Conservation (phyloP, 2,797 vertebrate genomes). For the Peromyscus attwateri region DNA sequence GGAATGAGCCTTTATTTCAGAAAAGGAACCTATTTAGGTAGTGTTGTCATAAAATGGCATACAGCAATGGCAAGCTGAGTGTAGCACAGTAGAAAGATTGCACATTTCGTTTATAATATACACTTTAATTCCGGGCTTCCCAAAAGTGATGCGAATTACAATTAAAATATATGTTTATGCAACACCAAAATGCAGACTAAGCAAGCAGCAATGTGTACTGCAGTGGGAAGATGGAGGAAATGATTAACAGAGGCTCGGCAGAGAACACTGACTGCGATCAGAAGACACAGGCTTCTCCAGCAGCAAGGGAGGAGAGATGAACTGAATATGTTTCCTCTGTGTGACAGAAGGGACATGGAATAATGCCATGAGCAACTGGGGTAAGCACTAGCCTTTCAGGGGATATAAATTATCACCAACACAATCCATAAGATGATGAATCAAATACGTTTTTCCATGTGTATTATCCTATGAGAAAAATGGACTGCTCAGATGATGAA, state of each 20-base stretch:
- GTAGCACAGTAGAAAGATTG: not conserved
- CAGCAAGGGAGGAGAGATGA: not conserved
- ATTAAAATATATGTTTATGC: not conserved
- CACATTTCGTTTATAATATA: not conserved
- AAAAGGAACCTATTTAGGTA: not conserved
- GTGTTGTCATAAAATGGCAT: not conserved
- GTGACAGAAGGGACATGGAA: not conserved
- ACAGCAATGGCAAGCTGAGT: not conserved
- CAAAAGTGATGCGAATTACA: not conserved
- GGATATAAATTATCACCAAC: not conserved
- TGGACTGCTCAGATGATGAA: not conserved
- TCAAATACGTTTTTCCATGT: too few relatives aligned
- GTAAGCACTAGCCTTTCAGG: not conserved
- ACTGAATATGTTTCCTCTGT: not conserved
- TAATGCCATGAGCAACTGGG: not conserved
- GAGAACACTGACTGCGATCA: not conserved
- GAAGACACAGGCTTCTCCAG: not conserved
- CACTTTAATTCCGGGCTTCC: not conserved
- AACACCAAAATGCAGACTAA: not conserved
- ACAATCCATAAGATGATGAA: not conserved
- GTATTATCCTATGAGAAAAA: not conserved
- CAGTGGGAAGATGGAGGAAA: not conserved
- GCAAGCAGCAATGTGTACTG: not conserved
- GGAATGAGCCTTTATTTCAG: constrained; percentile 4
- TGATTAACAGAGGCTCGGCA: not conserved